Evolutionary conservation across 2,113 vertebrate genomes (phyloP).

Genomic region (Calypte anna): DNA sequence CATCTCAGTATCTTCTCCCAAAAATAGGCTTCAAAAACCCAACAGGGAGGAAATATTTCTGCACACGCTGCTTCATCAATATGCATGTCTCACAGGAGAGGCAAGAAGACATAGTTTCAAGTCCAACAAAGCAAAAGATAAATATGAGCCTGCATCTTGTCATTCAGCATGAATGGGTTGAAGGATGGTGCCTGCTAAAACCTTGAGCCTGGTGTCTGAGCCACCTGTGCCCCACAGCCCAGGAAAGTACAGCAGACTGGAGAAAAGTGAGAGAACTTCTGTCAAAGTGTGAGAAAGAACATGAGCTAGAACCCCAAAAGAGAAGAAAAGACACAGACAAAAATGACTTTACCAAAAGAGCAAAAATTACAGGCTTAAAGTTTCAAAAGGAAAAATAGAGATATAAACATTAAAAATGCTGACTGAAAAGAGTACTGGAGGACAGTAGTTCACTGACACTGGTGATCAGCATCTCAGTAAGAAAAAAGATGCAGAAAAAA

Average conservation of each 20-base stretch:
- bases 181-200: background rate
- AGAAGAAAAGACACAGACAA: background rate
- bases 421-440: background rate
- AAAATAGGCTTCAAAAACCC: background rate
- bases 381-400: background rate
- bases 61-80: background rate
- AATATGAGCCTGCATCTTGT: background rate
- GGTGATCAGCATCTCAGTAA: background rate
- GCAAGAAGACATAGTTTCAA: background rate
- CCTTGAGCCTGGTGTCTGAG: background rate
- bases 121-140: background rate
- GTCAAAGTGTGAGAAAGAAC: background rate
- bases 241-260: background rate
- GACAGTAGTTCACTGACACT: background rate
- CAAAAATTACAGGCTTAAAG: background rate
- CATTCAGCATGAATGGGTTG: background rate
- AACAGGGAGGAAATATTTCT: background rate
- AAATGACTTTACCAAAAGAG: background rate
- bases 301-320: background rate
- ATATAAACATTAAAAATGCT: background rate
- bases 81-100: background rate
- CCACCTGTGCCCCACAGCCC: fast-evolving
- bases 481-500: background rate
- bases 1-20: background rate
- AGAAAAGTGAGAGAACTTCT: background rate